Base-by-base conservation (phyloP, 1,140 invertebrate genomes). In the Magallana angulata region DNA sequence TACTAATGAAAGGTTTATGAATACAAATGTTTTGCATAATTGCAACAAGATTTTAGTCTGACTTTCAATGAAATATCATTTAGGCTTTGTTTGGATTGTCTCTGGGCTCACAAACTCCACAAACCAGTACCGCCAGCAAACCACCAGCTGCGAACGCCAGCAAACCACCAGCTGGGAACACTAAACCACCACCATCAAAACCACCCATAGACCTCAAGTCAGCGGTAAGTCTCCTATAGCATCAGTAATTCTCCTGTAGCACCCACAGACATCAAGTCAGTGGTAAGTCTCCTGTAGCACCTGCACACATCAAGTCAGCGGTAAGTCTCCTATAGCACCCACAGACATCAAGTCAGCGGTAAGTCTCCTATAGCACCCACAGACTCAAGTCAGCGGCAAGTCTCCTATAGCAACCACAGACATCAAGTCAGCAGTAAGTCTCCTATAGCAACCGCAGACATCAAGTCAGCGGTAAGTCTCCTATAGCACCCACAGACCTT, bases 231-330 rank as follows among this genome's bases (percentile, higher is more conserved):
- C 36, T 57, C 9, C 18, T 57, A 1, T 3, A 16, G 24, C 8
- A 60, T n/a, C 57, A 62, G 59, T 48, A 48, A 48, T 2, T 48
- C 36, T 48, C 5, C 14, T n/a, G 71, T 64, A 82, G 58, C 58
- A 83, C 84, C 85, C 58, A 86, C 88, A 71, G 62, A 86, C n/a
- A n/a, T 86, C 24, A 86, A 89, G 62, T 82, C 88, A 83, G 62
- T 56, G 30, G 84, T 71, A 85, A 57, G 48, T 85, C 18, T 71
- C 7, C 11, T 11, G 24, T 24, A 11, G 36, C 36, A 85, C 9
- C 14, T 16, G 12, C 59, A 84, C 57, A 88, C 16, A 48, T 58
- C 81, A 82, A 58, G 14, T 57, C 48, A 82, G 81, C n/a, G 48
- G 59, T 48, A 48, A 48, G 36, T 48, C 36, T 48, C 36, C 36